Evolutionary conservation across 2,113 vertebrate genomes (phyloP).

Genomic region (Lathamus discolor): DNA sequence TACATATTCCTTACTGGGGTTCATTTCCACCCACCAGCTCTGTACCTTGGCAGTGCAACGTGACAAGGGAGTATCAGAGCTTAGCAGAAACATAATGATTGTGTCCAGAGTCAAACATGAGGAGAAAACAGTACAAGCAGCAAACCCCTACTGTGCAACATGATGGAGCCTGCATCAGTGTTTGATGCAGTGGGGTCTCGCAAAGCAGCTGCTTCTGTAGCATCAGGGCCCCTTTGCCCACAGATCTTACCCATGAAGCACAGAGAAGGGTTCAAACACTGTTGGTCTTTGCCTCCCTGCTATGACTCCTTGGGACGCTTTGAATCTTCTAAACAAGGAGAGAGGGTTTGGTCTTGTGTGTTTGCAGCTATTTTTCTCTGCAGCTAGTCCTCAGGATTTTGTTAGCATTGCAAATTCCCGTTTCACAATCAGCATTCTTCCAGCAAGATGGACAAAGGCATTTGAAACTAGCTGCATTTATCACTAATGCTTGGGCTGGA

Average conservation of each 20-base stretch:
- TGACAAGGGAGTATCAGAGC: not conserved
- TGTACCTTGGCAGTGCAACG: rapidly evolving
- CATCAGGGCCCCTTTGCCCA: not conserved
- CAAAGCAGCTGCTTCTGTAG: not conserved
- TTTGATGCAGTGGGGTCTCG: not conserved
- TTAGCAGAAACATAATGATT: not conserved
- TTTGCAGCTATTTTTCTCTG: not conserved
- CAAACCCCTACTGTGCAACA: not conserved
- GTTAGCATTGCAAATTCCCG: conserved; percentile 46
- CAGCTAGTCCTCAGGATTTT: conserved; percentile 7
- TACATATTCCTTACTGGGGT: not conserved
- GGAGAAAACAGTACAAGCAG: not conserved
- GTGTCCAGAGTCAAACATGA: not conserved
- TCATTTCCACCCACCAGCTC: not conserved
- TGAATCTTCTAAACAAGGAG: not conserved
- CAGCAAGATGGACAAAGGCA: conserved; percentile 21
- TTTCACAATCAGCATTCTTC: conserved; percentile 62
- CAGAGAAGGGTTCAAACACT: not conserved
- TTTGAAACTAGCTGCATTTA: not conserved
- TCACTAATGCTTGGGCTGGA: not conserved
- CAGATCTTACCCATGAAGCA: not conserved
- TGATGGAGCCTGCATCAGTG: not conserved
- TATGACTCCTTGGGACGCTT: not conserved
- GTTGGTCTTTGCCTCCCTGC: not conserved
- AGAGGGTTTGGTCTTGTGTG: not conserved